Conservation (phyloP, 1,140 invertebrate species). For the Cylas formicarius region DNA sequence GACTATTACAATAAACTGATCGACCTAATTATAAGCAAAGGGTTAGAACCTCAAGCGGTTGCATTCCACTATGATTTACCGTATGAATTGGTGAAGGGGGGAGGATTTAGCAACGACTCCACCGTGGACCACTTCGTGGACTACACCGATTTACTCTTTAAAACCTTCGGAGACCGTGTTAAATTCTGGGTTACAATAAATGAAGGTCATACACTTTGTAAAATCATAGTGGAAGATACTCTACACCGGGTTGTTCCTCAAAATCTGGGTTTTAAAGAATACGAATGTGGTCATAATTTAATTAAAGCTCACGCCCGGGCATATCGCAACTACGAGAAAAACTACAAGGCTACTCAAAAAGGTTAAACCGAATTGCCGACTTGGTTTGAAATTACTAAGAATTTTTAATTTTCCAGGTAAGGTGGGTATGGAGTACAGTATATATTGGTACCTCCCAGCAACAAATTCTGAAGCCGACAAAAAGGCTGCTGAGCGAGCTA, state of each 20-base stretch:
- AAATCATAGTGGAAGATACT: neutral
- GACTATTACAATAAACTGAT: too few species aligned
- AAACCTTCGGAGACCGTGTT: slow-evolving; percentile 53
- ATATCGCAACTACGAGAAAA: slow-evolving; percentile 29
- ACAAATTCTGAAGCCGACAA: slow-evolving; percentile 11
- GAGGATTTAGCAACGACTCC: neutral
- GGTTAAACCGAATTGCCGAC: slow-evolving; percentile 18
- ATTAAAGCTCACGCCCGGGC: slow-evolving; percentile 30
- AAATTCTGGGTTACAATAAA: slow-evolving; percentile 65
- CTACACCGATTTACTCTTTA: slow-evolving; percentile 52
- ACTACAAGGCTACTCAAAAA: slow-evolving; percentile 26
- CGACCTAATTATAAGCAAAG: too few species aligned
- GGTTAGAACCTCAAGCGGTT: too few species aligned
- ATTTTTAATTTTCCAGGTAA: slow-evolving; percentile 14
- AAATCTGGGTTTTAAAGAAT: slow-evolving; percentile 28
- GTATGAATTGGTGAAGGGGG: too few species aligned
- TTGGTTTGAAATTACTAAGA: too few species aligned
- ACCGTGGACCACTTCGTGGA: slow-evolving; percentile 44
- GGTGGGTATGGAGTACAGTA: slow-evolving; percentile 12
- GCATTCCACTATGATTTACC: too few species aligned
- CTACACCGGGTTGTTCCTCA: slow-evolving; percentile 14
- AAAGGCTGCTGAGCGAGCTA: slow-evolving; percentile 15
- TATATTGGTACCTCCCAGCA: slow-evolving; percentile 13
- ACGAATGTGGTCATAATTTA: slow-evolving; percentile 30
- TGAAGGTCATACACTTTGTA: slow-evolving; percentile 39